Evolutionary conservation across 2,797 vertebrate species (phyloP), one percentile per base, ranked within the genome.

Genomic region (Anguilla megastoma): DNA sequence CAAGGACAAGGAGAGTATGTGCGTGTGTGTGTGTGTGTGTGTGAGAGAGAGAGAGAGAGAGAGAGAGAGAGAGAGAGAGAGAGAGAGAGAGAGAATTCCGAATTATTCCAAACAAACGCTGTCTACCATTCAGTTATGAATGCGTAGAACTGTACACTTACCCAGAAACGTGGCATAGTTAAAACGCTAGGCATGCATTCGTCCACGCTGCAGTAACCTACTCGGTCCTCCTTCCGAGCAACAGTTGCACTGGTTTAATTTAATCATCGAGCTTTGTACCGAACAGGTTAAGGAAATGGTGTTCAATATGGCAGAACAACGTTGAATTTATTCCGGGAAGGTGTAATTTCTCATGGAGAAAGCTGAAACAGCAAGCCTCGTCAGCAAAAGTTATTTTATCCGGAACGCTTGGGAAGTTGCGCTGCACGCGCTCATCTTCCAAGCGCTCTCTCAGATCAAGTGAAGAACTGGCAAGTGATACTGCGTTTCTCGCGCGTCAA

Each of bases 291-390:
- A 69, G 30, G 83, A 60, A 54, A 41, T 63, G 60, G 33, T 52
- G 45, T 82, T 21, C 76, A 71, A 63, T 66, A 63, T 33, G 54
- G 60, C 36, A 60, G 54, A 33, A 30, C 52, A 30, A 27, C 41
- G 74, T 36, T 21, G 33, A 84, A 76, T 91, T 88, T 91, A 95
- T 94, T 95, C 94, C 94, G 91, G 94, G 92, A 94, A 92, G 90
- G 91, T 91, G 91, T 93, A 86, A 30, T 14, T 30, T 18, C 83
- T 30, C 41, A 69, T 84, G 79, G 58, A 84, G 58, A 79, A 48
- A 87, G 60, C 16, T 87, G 80, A 66, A 83, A 87, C 86, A 50
- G 66, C 24, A 52, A 27, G 33, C 27, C 16, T 69, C 27, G 60
- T 87, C 60, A 84, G 58, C 80, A 69, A 27, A 54, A 84, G 80